Evolutionary conservation across 2,888 invertebrate species (phyloP).

Genomic region (Pachydiplax longipennis): DNA sequence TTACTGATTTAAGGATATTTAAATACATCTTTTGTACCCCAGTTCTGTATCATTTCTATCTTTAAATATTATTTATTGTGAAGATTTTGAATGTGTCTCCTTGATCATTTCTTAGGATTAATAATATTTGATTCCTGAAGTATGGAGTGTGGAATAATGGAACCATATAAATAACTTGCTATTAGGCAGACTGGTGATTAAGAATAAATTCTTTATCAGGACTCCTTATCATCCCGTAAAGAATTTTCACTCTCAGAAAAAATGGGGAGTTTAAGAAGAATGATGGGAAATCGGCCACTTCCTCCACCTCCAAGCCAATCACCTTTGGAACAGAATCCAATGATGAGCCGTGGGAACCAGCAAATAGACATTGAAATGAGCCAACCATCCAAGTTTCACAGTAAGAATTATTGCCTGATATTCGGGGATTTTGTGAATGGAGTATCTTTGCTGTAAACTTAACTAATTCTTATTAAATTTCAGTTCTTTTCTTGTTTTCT

Average conservation of each 20-base stretch:
- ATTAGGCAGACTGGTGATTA: neutral
- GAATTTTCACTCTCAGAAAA: slow-evolving; percentile 60
- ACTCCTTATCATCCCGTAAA: slow-evolving; percentile 53
- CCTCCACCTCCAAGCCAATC: slow-evolving; percentile 64
- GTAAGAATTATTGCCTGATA: neutral
- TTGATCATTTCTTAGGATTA: too few relatives aligned
- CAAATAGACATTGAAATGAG: neutral
- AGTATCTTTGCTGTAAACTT: neutral
- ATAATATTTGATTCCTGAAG: too few relatives aligned
- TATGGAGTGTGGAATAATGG: too few relatives aligned
- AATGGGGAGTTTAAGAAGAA: slow-evolving; percentile 61
- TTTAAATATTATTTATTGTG: too few relatives aligned
- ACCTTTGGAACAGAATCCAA: neutral
- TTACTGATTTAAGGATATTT: too few relatives aligned
- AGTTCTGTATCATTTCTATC: too few relatives aligned
- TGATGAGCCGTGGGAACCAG: neutral
- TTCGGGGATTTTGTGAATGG: neutral
- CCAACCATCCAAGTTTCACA: slow-evolving; percentile 10
- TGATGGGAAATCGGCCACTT: slow-evolving; percentile 63
- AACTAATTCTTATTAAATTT: neutral
- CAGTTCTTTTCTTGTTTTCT: too few relatives aligned
- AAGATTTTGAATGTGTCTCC: too few relatives aligned
- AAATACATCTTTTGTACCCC: too few relatives aligned
- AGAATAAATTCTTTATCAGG: neutral
- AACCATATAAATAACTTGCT: too few relatives aligned